A percentile compares a stretch with the other conserved stretches of the same genome.
Evolutionary conservation across 2,797 vertebrate species (phyloP).

Genomic region (Sandelia bainsii): DNA sequence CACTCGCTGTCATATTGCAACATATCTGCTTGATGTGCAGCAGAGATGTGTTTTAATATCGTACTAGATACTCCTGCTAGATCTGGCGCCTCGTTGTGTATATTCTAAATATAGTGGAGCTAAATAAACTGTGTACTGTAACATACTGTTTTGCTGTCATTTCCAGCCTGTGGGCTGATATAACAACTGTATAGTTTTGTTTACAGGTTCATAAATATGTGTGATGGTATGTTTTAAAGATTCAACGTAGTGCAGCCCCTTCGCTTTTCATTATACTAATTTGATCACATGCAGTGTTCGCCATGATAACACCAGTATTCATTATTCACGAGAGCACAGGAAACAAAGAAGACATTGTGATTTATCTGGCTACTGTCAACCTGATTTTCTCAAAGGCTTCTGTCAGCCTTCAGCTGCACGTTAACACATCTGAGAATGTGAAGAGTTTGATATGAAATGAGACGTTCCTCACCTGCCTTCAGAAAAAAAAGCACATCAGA

Average conservation of each 20-base stretch:
- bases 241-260: background rate
- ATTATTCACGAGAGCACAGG: slow-evolving; percentile 16
- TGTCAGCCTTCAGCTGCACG: slow-evolving; percentile 6
- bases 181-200: slow-evolving; percentile 22
- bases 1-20: slow-evolving; percentile 68
- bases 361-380: slow-evolving; percentile 15
- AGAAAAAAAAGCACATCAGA: background rate
- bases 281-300: slow-evolving; percentile 25
- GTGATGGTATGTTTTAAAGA: background rate
- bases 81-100: slow-evolving; percentile 39
- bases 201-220: background rate
- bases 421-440: slow-evolving; percentile 27
- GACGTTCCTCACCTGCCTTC: slow-evolving; percentile 1
- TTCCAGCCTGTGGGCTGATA: slow-evolving; percentile 22
- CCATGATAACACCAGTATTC: slow-evolving; percentile 12
- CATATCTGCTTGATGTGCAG: slow-evolving; percentile 71
- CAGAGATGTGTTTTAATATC: slow-evolving; percentile 68
- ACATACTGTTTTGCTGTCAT: slow-evolving; percentile 24
- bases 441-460: slow-evolving; percentile 8
- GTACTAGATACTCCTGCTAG: background rate
- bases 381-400: background rate
- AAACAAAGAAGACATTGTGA: slow-evolving; percentile 41
- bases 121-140: background rate
- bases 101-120: slow-evolving; percentile 33
- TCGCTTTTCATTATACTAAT: slow-evolving; percentile 15